Conservation (phyloP, 2,797 vertebrate genomes). For the Lutjanus argentimaculatus region DNA sequence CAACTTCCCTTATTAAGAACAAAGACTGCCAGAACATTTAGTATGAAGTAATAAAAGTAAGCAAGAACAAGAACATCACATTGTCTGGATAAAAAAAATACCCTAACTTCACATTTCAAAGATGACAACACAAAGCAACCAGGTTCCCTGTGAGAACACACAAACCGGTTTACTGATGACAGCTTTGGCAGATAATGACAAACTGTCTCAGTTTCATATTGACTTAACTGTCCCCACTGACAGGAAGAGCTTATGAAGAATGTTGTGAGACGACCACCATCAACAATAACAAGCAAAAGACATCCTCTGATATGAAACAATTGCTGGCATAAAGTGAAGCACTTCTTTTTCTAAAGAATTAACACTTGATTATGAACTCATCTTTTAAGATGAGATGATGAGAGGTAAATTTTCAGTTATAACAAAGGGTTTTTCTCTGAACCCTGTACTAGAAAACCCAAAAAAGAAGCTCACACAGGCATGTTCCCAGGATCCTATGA, state of each 20-base stretch:
- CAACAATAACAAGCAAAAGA: neutral
- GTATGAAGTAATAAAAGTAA: neutral
- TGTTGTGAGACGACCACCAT: neutral
- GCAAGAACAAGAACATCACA: neutral
- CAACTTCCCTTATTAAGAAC: neutral
- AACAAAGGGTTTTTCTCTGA: neutral
- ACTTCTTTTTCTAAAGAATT: neutral
- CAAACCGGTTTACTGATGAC: conserved; percentile 38
- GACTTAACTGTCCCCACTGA: conserved; percentile 39
- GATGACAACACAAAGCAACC: conserved; percentile 33
- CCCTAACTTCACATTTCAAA: conserved; percentile 32
- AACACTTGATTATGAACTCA: neutral
- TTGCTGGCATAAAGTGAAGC: neutral
- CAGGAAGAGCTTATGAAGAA: conserved; percentile 31
- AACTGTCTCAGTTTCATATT: conserved; percentile 41
- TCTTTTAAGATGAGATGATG: neutral
- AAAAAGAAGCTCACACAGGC: neutral
- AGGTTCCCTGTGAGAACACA: conserved; percentile 25
- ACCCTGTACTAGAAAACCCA: neutral
- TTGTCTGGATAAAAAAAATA: neutral
- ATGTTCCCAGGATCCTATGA: no score
- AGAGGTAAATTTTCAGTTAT: neutral
- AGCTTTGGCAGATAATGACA: conserved; percentile 56
- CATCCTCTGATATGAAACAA: neutral
- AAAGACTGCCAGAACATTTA: neutral